phyloP scores from a whole-genome alignment of 1,140 invertebrate species.

The Drosophila santomea region DNA sequence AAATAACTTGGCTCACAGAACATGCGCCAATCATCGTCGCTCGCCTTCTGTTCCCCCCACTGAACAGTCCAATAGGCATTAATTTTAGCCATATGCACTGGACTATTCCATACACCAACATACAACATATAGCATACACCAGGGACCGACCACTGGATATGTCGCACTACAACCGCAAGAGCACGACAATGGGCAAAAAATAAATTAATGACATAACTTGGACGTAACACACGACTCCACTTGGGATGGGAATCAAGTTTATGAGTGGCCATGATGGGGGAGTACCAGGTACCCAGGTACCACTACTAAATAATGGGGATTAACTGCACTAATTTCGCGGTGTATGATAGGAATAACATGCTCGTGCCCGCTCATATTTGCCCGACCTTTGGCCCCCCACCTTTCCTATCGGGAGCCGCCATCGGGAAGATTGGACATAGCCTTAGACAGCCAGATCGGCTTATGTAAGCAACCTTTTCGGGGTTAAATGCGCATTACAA shows the following conservation, averaged over 20 bases:
- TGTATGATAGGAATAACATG: conserved; percentile 68
- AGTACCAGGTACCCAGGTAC: neutral
- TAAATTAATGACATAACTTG: conserved; percentile 81
- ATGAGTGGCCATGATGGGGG: conserved; percentile 41
- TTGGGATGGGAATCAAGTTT: conserved; percentile 54
- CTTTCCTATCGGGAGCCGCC: conserved; percentile 28
- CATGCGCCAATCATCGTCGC: conserved; percentile 73
- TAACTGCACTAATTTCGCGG: conserved; percentile 71
- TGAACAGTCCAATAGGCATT: conserved; percentile 75
- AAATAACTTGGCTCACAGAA: conserved; percentile 72
- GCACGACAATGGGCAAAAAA: conserved; percentile 66
- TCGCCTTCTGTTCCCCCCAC: conserved; percentile 10
- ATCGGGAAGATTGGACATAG: conserved; percentile 18
- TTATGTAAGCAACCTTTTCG: conserved; percentile 42
- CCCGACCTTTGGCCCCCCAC: conserved; percentile 57
- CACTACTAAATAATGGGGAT: neutral
- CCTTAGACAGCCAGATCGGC: neutral
- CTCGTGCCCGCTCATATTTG: conserved; percentile 79
- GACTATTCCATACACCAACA: conserved; percentile 40
- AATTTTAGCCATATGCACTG: conserved; percentile 77
- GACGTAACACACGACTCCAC: conserved; percentile 62
- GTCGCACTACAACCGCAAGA: conserved; percentile 56
- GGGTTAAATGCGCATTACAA: conserved; percentile 77
- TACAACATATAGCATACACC: conserved; percentile 28
- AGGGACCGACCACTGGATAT: conserved; percentile 63